These are phyloP conservation scores for Mimas tiliae DNA, from an alignment of 2,888 invertebrate species.

Conservation along the genomic window DNA sequence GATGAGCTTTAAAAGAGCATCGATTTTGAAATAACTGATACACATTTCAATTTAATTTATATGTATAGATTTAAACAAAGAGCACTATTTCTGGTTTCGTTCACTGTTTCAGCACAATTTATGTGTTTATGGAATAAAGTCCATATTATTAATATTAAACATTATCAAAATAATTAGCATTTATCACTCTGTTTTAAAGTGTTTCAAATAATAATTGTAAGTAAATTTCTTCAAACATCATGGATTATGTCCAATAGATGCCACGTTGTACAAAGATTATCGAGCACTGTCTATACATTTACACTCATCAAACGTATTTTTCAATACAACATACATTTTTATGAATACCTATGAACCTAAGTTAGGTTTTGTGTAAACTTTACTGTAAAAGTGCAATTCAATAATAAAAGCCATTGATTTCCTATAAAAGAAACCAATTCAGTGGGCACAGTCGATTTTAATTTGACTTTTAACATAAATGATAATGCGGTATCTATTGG, in stretches of 20 bases:
- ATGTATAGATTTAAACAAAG: no score
- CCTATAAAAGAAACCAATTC: not conserved
- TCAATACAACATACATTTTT: no score
- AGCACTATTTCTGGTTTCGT: no score
- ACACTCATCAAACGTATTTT: no score
- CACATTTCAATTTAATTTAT: no score
- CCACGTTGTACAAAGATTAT: not conserved
- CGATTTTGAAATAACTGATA: no score
- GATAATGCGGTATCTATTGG: not conserved
- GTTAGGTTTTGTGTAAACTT: no score
- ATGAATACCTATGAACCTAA: no score
- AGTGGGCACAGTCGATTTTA: not conserved
- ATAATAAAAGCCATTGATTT: no score
- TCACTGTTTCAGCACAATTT: not conserved
- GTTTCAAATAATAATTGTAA: not conserved
- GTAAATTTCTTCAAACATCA: not conserved
- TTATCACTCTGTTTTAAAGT: constrained; percentile 9
- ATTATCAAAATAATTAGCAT: constrained; percentile 11
- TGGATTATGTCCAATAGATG: not conserved
- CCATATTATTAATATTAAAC: constrained; percentile 3
- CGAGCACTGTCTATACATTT: not conserved
- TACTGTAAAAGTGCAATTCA: no score
- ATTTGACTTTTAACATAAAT: not conserved
- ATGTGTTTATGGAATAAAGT: constrained; percentile 7
- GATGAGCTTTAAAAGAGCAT: no score